These are phyloP conservation scores for Nesogale talazaci DNA, from an alignment of 2,113 vertebrate species.

Conservation along the genomic window DNA sequence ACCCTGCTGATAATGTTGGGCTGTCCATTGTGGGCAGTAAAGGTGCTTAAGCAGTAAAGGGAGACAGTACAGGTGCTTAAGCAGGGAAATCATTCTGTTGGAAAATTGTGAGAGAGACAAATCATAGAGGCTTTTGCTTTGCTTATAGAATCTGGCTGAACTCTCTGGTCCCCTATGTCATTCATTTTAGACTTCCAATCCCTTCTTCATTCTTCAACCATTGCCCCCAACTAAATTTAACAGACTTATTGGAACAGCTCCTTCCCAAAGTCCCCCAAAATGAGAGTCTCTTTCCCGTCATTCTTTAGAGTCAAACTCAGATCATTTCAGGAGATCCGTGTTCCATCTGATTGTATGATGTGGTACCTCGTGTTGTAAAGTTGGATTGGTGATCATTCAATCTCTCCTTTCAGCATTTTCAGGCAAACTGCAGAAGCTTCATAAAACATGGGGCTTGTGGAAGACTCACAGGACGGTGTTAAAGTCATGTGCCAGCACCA, in stretches of 20 bases:
- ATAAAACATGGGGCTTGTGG: background rate
- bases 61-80: background rate
- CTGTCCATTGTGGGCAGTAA: background rate
- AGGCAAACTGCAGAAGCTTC: background rate
- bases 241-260: background rate
- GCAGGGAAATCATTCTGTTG: background rate
- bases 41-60: background rate
- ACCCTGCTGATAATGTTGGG: background rate
- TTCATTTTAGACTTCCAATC: conserved; percentile 12
- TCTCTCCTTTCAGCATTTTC: background rate
- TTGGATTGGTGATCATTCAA: no score
- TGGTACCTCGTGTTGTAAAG: conserved; percentile 1
- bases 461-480: background rate
- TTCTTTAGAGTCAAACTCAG: background rate
- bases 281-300: background rate
- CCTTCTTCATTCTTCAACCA: background rate
- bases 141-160: background rate
- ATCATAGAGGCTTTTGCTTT: background rate
- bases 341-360: background rate
- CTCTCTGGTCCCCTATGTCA: background rate
- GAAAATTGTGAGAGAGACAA: background rate
- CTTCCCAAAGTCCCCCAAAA: background rate
- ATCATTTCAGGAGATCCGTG: background rate
- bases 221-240: background rate
- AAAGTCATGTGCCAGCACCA: background rate